A percentile compares a stretch with the other conserved stretches of the same genome.
Conservation (phyloP, 2,888 invertebrate genomes). For the Panorpa germanica region DNA sequence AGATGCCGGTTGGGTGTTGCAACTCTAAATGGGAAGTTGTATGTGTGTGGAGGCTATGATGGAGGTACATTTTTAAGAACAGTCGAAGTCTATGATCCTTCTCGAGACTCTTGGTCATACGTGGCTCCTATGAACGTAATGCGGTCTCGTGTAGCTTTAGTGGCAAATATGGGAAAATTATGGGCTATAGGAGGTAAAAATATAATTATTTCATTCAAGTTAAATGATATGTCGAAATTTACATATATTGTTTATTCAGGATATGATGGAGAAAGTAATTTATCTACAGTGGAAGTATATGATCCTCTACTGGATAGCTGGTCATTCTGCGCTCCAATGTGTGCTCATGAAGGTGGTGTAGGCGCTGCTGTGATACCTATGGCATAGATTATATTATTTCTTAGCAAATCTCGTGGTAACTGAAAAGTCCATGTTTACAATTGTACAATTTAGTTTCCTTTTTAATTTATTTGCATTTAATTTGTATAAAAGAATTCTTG, state of each 20-base stretch:
- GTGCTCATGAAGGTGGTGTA: constrained; percentile 76
- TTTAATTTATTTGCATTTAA: too few species aligned
- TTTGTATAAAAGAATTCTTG: too few species aligned
- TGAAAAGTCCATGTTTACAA: too few species aligned
- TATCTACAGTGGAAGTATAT: constrained; percentile 71
- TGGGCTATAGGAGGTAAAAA: constrained; percentile 55
- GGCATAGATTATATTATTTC: too few species aligned
- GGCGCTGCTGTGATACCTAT: constrained; percentile 69
- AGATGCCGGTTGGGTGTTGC: constrained; percentile 71
- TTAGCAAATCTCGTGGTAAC: too few species aligned
- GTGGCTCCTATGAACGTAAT: constrained; percentile 68
- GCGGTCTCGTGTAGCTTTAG: constrained; percentile 62
- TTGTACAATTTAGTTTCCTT: too few species aligned
- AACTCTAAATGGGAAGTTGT: constrained; percentile 60
- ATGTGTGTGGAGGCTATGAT: constrained; percentile 73
- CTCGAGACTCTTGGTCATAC: constrained; percentile 53
- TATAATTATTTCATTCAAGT: constrained; percentile 3
- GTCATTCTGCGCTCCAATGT: constrained; percentile 59
- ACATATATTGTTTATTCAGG: constrained; percentile 14
- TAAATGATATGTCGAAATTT: neutral
- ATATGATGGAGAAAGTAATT: constrained; percentile 62
- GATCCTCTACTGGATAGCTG: constrained; percentile 53
- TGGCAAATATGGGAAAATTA: constrained; percentile 65
- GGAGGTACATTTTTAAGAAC: constrained; percentile 64
- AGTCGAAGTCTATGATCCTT: constrained; percentile 65